A percentile compares a stretch with the other conserved stretches of the same genome.
These are phyloP conservation scores for Oophaga sylvatica DNA, from an alignment of 2,797 vertebrate species.

Conservation along the genomic window DNA sequence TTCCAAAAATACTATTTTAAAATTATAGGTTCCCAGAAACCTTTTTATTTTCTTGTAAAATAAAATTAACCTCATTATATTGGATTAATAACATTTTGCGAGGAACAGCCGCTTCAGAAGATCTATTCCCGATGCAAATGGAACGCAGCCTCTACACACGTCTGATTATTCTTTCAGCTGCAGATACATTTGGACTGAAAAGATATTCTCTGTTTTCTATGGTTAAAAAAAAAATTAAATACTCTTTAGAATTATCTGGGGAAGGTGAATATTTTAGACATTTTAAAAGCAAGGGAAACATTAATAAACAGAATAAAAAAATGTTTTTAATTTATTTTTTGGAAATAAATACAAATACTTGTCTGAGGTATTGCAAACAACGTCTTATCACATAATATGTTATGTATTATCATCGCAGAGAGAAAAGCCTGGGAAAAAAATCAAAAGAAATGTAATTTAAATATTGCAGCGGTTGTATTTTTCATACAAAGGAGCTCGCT, in stretches of 20 bases:
- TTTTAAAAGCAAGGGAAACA: neutral
- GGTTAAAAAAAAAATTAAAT: neutral
- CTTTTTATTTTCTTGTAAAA: constrained; percentile 39
- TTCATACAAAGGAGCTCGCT: constrained; percentile 17
- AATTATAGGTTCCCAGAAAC: constrained; percentile 5
- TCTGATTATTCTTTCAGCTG: neutral
- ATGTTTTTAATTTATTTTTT: neutral
- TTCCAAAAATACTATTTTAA: neutral
- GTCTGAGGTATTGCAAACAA: constrained; percentile 37
- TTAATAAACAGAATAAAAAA: neutral
- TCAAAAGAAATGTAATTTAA: constrained; percentile 37
- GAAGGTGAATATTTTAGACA: constrained; percentile 12
- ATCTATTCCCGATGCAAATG: constrained; percentile 26
- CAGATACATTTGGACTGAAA: constrained; percentile 1
- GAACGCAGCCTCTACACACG: constrained; percentile 9
- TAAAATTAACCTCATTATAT: constrained; percentile 29
- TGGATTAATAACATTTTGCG: constrained; percentile 32
- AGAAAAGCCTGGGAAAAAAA: constrained; percentile 10
- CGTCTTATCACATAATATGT: constrained; percentile 33
- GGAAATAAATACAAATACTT: constrained; percentile 13
- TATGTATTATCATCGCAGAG: neutral
- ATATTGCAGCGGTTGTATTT: constrained; percentile 33
- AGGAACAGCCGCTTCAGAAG: constrained; percentile 11
- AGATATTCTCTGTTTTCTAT: neutral
- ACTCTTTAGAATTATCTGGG: neutral